These are phyloP conservation scores for Chironex yamaguchii DNA, from an alignment of 30 jellyfish, hydroid and myxozoan species.

Conservation along the genomic window DNA sequence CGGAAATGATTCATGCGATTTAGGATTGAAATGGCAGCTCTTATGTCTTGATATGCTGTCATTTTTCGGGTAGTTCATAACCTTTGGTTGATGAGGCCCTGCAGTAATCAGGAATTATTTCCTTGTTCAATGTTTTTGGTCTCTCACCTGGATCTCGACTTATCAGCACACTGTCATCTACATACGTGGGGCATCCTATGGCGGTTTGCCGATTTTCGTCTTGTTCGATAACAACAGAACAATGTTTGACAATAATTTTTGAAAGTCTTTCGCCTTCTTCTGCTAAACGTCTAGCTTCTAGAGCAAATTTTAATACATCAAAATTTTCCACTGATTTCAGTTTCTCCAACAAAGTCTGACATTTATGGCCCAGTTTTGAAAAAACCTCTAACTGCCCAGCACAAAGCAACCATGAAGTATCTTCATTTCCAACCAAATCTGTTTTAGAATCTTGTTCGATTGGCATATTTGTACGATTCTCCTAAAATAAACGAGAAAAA, in stretches of 20 bases:
- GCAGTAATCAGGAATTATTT: slow-evolving; percentile 2
- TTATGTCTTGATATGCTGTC: slow-evolving; percentile 5
- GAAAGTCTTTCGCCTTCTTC: slow-evolving; percentile 9
- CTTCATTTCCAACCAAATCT: not conserved
- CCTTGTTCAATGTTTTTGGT: no score
- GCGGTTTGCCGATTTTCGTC: slow-evolving; percentile 19
- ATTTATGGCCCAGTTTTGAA: slow-evolving; percentile 3
- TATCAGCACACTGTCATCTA: not conserved
- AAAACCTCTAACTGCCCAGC: slow-evolving; percentile 13
- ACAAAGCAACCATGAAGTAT: not conserved
- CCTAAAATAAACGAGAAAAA: no score
- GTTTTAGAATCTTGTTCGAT: slow-evolving; percentile 1
- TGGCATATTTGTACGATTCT: no score
- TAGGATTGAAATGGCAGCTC: slow-evolving; percentile 2
- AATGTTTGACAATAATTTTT: not conserved
- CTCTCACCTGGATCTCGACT: slow-evolving; percentile 4
- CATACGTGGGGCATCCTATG: not conserved
- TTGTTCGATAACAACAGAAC: slow-evolving; percentile 1
- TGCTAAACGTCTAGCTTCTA: not conserved
- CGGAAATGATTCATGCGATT: not conserved
- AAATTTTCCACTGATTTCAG: slow-evolving; percentile 6
- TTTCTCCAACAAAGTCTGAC: slow-evolving; percentile 1
- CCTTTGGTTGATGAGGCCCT: slow-evolving; percentile 21
- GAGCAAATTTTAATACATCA: not conserved
- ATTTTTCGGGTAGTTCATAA: slow-evolving; percentile 3